phyloP scores from a whole-genome alignment of 2,113 vertebrate genomes.

The Gopherus flavomarginatus region DNA sequence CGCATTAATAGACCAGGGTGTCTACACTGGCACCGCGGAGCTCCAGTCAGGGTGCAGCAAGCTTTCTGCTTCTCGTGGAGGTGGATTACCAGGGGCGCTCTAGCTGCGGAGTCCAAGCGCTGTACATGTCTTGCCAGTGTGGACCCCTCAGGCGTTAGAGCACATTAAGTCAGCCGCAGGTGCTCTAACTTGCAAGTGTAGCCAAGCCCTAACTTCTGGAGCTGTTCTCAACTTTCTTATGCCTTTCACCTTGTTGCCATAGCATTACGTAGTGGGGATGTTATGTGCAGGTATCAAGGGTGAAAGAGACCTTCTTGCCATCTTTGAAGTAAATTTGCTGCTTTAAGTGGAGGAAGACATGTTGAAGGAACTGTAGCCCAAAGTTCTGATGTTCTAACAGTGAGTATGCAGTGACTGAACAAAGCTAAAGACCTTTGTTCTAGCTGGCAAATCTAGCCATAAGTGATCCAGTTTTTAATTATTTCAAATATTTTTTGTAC shows the following conservation, averaged over 20 bases:
- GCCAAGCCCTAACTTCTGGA: no score
- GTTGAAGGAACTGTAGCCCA: neutral
- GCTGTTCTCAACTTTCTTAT: neutral
- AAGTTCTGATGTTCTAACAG: neutral
- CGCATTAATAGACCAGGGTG: no score
- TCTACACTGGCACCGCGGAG: no score
- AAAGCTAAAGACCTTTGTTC: neutral
- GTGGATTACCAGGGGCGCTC: no score
- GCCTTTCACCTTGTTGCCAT: rapidly evolving
- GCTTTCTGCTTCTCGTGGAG: no score
- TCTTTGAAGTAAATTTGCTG: neutral
- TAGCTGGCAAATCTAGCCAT: neutral
- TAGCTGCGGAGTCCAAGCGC: no score
- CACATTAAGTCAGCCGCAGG: no score
- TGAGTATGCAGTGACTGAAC: neutral
- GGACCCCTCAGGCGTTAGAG: no score
- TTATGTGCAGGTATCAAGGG: neutral
- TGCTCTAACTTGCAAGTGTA: no score
- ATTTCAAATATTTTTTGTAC: neutral
- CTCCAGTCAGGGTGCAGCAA: no score
- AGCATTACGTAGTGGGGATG: neutral
- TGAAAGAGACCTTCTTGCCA: neutral
- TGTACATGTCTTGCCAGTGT: no score
- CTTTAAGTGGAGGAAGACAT: neutral
- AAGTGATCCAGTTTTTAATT: neutral